phyloP scores from a whole-genome alignment of 2,888 invertebrate species.

The Serripes groenlandicus region DNA sequence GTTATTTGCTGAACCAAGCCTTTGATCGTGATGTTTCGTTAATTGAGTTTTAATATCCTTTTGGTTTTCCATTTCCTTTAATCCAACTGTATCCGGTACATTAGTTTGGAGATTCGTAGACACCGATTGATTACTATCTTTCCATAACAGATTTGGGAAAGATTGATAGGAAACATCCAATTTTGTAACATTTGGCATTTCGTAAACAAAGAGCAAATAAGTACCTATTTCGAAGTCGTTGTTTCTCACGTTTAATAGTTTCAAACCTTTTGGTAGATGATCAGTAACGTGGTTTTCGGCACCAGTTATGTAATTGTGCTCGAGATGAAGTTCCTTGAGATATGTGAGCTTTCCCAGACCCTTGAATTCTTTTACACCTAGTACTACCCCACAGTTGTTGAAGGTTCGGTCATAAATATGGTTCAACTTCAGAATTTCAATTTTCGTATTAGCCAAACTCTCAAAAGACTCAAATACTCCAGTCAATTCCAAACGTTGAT shows the following conservation, averaged over 20 bases:
- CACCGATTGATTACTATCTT: not conserved
- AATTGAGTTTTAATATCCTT: too few species aligned
- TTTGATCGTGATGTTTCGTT: too few species aligned
- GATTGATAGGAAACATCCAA: conserved; percentile 39
- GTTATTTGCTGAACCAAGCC: too few species aligned
- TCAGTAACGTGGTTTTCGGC: conserved; percentile 9
- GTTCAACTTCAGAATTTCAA: conserved; percentile 13
- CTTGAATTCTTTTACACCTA: not conserved
- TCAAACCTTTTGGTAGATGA: conserved; percentile 22
- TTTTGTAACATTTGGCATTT: conserved; percentile 21
- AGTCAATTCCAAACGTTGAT: conserved; percentile 17
- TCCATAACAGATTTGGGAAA: conserved; percentile 18
- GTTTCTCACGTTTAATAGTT: not conserved
- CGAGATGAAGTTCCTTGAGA: conserved; percentile 35
- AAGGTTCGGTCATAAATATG: not conserved
- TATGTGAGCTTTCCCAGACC: conserved; percentile 14
- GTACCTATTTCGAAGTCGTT: conserved; percentile 35
- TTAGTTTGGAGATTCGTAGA: too few species aligned
- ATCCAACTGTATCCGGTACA: too few species aligned
- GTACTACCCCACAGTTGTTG: conserved; percentile 16
- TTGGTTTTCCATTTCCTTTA: too few species aligned
- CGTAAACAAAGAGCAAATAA: conserved; percentile 28
- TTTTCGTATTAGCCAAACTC: conserved; percentile 16
- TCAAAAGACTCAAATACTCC: not conserved
- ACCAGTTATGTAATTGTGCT: conserved; percentile 21